Base-by-base conservation (phyloP, 1,140 invertebrate species). In the Halesus radiatus region DNA sequence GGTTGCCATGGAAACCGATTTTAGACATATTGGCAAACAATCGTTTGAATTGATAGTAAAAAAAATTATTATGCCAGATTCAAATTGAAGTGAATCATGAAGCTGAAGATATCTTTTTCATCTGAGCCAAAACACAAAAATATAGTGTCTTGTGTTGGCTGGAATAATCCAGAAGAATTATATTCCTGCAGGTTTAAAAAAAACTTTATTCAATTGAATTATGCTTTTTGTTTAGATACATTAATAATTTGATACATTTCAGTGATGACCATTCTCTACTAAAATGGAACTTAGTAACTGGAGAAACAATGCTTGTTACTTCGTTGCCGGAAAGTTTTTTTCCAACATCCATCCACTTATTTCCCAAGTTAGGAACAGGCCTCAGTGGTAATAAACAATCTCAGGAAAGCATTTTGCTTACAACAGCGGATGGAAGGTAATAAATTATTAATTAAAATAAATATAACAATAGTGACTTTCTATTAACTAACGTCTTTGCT, bases 211-310 rank as follows among this genome's bases (percentile, higher is more conserved):
- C 4, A 1, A 56, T 56, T 7, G 54, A 56, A 56, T 18, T 20
- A 7, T 22, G 54, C 54, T 18, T 56, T 20, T 20, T 56, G 1
- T 10, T 29, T 3, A 0, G 16, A 23, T 64, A 64, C 15, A 64
- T 37, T 70, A 18, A 70, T 50, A 18, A 70, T 37, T 53, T 73
- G 66, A 23, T 20, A 13, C 18, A 68, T 90, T 87, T 32, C 81
- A 96, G 96, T 23, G 98, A 99, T 89, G 98, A 99, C 87, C 97
- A 98, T 86, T 90, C 94, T 84, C 90, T 99, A 23, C 89, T 97
- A 20, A 94, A 94, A 85, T 99, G 97, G 97, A 97, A 95, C 87
- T 88, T 96, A 29, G 90, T 94, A 0, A 94, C 90, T 32, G 93
- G 93, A 81, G 96, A 98, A 87, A 93, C 95, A 0, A 92, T 92